Evolutionary conservation across 2,797 vertebrate genomes (phyloP).

Genomic region (Pseudotriccus pelzelni): DNA sequence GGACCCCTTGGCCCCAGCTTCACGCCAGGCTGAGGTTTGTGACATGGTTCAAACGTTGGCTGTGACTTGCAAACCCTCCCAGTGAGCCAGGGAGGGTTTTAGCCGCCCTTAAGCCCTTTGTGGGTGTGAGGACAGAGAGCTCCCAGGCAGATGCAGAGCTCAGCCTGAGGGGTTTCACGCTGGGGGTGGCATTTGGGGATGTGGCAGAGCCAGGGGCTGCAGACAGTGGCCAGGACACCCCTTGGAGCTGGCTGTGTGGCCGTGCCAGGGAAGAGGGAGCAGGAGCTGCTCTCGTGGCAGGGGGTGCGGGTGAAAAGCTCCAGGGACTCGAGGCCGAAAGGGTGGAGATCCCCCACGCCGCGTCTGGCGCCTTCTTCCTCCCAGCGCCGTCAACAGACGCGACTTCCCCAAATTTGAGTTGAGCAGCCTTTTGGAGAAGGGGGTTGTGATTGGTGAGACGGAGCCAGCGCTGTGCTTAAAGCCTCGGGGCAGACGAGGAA

Average conservation of each 20-base stretch:
- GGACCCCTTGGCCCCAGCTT: not conserved
- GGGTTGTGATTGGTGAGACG: not conserved
- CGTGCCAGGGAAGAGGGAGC: fast-evolving
- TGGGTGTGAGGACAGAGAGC: not conserved
- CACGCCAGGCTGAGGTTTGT: not conserved
- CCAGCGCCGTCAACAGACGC: fast-evolving
- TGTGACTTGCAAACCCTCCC: not conserved
- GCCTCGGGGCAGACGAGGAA: not conserved
- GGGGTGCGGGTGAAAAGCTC: fast-evolving
- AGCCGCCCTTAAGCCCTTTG: fast-evolving
- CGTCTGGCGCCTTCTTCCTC: fast-evolving
- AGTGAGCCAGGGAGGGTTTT: not conserved
- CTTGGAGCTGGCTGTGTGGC: not conserved
- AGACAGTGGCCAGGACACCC: not conserved
- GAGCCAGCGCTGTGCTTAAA: fast-evolving
- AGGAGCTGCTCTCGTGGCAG: fast-evolving
- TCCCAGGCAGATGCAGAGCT: not conserved
- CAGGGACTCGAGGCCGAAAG: fast-evolving
- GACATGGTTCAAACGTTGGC: fast-evolving
- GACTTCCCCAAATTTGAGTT: not conserved
- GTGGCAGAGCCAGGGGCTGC: not conserved
- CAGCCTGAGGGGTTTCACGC: not conserved
- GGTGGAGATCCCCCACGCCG: fast-evolving
- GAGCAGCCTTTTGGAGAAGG: not conserved
- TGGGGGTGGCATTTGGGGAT: not conserved